phyloP scores from a whole-genome alignment of 2,888 invertebrate species.

The Ormyrus pomaceus region DNA sequence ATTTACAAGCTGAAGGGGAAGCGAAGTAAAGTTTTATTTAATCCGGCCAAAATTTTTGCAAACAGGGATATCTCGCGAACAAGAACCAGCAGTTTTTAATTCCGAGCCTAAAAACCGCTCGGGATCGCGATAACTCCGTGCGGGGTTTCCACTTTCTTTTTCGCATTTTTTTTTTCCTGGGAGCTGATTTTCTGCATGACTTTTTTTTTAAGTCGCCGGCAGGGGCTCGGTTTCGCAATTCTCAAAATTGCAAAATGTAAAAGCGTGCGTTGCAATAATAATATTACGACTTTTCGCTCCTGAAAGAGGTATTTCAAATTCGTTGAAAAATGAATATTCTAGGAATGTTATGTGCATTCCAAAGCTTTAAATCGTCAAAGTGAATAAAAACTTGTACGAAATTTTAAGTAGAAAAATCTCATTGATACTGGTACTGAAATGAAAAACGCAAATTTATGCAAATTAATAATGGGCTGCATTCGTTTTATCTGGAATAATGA shows the following conservation, averaged over 20 bases:
- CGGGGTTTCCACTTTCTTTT: not conserved
- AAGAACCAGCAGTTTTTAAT: not conserved
- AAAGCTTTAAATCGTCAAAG: no score
- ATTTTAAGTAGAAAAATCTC: no score
- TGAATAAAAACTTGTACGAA: no score
- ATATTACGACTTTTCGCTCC: no score
- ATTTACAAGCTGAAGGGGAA: constrained; percentile 21
- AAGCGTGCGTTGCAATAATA: not conserved
- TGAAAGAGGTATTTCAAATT: no score
- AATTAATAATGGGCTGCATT: no score
- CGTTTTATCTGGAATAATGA: no score
- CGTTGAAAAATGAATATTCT: no score
- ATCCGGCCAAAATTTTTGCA: constrained; percentile 9
- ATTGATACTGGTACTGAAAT: no score
- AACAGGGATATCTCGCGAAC: not conserved
- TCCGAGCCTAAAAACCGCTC: not conserved
- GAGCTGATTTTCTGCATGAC: constrained; percentile 8
- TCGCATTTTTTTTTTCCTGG: not conserved
- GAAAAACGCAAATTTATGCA: no score
- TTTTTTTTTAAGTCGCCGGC: not conserved
- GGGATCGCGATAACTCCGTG: constrained; percentile 10
- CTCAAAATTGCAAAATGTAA: not conserved
- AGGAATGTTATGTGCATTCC: no score
- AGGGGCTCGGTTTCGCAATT: not conserved
- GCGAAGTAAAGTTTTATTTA: not conserved